These are phyloP conservation scores for Sceloporus undulatus DNA, from an alignment of 2,113 vertebrate species.

Conservation along the genomic window DNA sequence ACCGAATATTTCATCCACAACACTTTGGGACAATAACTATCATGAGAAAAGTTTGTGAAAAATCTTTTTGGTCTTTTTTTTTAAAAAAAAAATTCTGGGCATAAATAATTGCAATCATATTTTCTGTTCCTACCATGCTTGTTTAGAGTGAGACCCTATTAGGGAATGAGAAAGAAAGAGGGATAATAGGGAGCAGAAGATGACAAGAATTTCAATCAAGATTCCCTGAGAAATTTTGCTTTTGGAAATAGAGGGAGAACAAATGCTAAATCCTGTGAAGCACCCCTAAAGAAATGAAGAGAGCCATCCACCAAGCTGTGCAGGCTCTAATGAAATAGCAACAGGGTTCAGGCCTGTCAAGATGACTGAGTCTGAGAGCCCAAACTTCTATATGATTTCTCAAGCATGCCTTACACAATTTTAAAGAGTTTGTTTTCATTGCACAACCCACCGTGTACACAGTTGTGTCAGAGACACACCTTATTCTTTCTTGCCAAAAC, in stretches of 20 bases:
- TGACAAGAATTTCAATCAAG: no score
- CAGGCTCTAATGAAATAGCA: constrained; percentile 5
- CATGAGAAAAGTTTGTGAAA: no score
- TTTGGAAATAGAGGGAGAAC: neutral
- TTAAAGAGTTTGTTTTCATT: constrained; percentile 32
- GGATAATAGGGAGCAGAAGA: no score
- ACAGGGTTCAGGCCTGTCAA: neutral
- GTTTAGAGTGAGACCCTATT: no score
- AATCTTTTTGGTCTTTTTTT: no score
- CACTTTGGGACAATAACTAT: no score
- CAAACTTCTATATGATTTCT: neutral
- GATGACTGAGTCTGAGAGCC: neutral
- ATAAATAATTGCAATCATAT: no score
- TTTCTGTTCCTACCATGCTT: no score
- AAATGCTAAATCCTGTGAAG: neutral
- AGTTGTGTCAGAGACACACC: neutral
- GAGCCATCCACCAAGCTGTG: neutral
- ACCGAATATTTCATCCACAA: no score
- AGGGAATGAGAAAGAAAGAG: no score
- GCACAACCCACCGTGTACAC: constrained; percentile 12
- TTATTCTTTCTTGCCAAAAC: neutral
- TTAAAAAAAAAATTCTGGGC: no score
- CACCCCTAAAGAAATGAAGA: neutral
- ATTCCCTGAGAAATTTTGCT: no score
- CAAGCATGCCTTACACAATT: neutral